These are phyloP conservation scores for Ptychoptera contaminata DNA, from an alignment of 2,888 invertebrate genomes.

Conservation along the genomic window DNA sequence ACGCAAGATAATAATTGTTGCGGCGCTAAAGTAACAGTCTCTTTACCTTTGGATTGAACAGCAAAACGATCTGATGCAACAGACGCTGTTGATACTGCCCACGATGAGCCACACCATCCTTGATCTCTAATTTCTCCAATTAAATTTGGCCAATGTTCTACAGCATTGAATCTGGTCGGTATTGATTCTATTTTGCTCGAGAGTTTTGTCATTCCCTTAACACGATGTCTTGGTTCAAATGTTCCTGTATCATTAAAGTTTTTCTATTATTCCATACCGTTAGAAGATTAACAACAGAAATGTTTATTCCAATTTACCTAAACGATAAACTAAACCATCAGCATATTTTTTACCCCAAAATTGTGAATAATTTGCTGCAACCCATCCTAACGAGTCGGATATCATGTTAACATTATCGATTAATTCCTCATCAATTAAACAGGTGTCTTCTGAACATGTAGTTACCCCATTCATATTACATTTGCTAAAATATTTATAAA, in stretches of 20 bases:
- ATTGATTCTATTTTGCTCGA: conserved; percentile 28
- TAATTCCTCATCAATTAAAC: conserved; percentile 57
- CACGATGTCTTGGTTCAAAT: conserved; percentile 26
- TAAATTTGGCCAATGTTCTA: conserved; percentile 54
- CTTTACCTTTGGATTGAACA: conserved; percentile 69
- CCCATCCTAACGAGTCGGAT: conserved; percentile 47
- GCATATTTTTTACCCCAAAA: conserved; percentile 71
- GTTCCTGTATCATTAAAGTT: conserved; percentile 15
- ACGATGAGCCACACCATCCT: conserved; percentile 71
- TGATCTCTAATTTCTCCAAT: conserved; percentile 59
- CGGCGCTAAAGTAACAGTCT: conserved; percentile 55
- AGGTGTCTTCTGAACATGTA: conserved; percentile 52
- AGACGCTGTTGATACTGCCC: conserved; percentile 78
- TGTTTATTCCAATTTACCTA: conserved; percentile 37
- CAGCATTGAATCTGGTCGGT: conserved; percentile 61
- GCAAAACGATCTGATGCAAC: conserved; percentile 70
- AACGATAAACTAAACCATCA: conserved; percentile 59
- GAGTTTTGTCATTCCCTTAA: conserved; percentile 25
- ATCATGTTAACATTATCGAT: conserved; percentile 47
- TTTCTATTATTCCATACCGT: neutral
- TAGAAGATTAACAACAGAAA: neutral
- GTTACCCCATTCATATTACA: conserved; percentile 31
- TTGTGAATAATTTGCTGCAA: conserved; percentile 60
- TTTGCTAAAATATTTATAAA: conserved; percentile 30
- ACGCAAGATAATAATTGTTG: conserved; percentile 83